Base-by-base conservation (phyloP, 2,888 invertebrate species). In the Mamestra brassicae region DNA sequence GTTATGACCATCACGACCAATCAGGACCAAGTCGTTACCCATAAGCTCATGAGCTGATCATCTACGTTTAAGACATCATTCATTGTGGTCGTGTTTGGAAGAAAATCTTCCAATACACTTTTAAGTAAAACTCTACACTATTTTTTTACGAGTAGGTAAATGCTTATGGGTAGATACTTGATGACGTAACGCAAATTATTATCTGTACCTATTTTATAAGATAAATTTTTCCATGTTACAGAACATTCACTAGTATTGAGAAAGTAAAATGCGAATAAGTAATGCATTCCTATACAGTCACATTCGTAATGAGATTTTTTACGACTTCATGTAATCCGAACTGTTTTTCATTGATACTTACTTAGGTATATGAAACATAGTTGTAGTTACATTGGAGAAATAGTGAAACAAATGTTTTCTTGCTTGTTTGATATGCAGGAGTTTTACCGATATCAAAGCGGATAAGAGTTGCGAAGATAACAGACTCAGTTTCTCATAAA, bases 231-330 rank as follows among this genome's bases (percentile, higher is more conserved):
- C 4, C 17, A 52, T 34, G 1, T 68, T 63, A 60, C 36, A 75
- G 47, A 34, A 76, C 55, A 79, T 75, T 75, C 72, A 55, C 73
- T 63, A 52, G 62, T 57, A 64, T 67, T 36, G 47, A 62, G 63
- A 67, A 78, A 71, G 66, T 71, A 63, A 54, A 62, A 52, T 62
- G 52, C 50, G 52, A 10, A 57, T 50, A 61, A 38, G 63, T 64
- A 74, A 64, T 71, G 54, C 55, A 65, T 78, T 67, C 50, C 2
- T 45, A 57, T 38, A 65, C 47, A 62, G 72, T 78, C 67, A 84
- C 65, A 65, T 66, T 73, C 64, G 54, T 58, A 80, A 69, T 80
- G 38, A 74, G 68, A 62, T 69, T 80, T 61, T 83, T 80, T 65
- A 83, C 74, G 66, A 80, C 65, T 50, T 65, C 50, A 26, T 47